Percentiles rank a stretch among this genome's conserved stretches.
These are phyloP conservation scores for Trachelus iudaicus DNA, from an alignment of 2,888 invertebrate genomes.

Conservation along the genomic window DNA sequence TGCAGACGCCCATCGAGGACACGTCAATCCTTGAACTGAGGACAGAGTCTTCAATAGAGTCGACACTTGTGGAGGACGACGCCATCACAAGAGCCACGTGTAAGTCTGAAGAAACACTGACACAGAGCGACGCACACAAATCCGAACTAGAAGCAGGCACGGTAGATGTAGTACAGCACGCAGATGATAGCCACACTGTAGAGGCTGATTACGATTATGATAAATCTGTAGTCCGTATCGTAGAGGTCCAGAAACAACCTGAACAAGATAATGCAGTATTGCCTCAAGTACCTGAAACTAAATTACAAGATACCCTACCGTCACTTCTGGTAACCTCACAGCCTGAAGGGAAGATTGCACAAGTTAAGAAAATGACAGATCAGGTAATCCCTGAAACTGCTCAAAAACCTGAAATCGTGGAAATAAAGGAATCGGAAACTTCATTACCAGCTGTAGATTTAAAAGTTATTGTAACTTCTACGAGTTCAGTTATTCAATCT, in stretches of 20 bases:
- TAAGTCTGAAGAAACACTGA: slow-evolving; percentile 60
- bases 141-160: slow-evolving; percentile 59
- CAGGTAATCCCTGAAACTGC: slow-evolving; percentile 37
- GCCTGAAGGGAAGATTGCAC: slow-evolving; percentile 50
- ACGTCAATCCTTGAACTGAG: slow-evolving; percentile 22
- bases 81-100: slow-evolving; percentile 48
- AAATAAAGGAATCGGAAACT: slow-evolving; percentile 2
- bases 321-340: slow-evolving; percentile 27
- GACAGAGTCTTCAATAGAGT: slow-evolving; percentile 34
- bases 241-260: slow-evolving; percentile 34
- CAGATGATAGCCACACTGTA: slow-evolving; percentile 56
- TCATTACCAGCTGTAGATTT: not conserved
- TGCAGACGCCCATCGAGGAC: slow-evolving; percentile 50
- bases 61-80: slow-evolving; percentile 43
- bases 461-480: not conserved
- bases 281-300: not conserved
- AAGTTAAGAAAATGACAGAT: not conserved
- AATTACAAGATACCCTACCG: not conserved
- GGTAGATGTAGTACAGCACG: slow-evolving; percentile 62
- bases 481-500: not conserved
- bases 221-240: slow-evolving; percentile 32
- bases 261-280: slow-evolving; percentile 23
- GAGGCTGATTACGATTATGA: slow-evolving; percentile 41
- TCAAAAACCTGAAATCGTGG: slow-evolving; percentile 2
- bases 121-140: slow-evolving; percentile 48